Conservation (phyloP, 2,113 vertebrate species). For the Rutilus rutilus region DNA sequence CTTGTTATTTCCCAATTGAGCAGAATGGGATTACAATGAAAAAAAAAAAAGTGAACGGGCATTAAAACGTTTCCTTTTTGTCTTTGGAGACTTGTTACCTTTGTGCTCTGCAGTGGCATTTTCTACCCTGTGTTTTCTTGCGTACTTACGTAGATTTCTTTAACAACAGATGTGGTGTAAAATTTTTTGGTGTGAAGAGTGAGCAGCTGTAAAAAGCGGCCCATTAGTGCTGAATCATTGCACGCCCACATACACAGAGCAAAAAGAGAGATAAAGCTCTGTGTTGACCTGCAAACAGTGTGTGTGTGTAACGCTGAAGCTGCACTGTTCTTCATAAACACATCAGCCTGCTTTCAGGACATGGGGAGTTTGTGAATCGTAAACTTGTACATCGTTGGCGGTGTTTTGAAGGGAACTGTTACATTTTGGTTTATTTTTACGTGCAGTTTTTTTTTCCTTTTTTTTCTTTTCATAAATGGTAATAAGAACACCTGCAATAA, state of each 20-base stretch:
- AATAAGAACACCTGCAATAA: background rate
- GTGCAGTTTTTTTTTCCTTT: too few relatives aligned
- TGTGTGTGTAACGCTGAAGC: constrained; percentile 14
- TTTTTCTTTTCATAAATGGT: background rate
- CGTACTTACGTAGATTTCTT: constrained; percentile 5
- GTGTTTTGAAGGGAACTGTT: background rate
- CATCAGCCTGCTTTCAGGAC: background rate
- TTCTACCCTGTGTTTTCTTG: background rate
- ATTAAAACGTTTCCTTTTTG: background rate
- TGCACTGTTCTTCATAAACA: background rate
- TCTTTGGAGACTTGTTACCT: background rate
- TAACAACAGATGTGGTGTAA: constrained; percentile 6
- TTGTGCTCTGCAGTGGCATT: background rate
- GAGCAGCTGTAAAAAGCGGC: constrained; percentile 41
- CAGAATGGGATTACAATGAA: background rate
- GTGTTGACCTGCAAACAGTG: constrained; percentile 49
- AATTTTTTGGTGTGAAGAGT: background rate
- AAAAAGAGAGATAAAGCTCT: constrained; percentile 17
- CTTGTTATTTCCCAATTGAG: constrained; percentile 3
- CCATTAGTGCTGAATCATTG: constrained; percentile 18
- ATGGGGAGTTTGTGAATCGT: background rate
- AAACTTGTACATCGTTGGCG: background rate
- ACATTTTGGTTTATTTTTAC: background rate
- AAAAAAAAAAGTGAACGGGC: background rate
- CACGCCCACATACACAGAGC: constrained; percentile 17